Conservation (phyloP, 2,797 vertebrate genomes). For the Poecilia wingei region DNA sequence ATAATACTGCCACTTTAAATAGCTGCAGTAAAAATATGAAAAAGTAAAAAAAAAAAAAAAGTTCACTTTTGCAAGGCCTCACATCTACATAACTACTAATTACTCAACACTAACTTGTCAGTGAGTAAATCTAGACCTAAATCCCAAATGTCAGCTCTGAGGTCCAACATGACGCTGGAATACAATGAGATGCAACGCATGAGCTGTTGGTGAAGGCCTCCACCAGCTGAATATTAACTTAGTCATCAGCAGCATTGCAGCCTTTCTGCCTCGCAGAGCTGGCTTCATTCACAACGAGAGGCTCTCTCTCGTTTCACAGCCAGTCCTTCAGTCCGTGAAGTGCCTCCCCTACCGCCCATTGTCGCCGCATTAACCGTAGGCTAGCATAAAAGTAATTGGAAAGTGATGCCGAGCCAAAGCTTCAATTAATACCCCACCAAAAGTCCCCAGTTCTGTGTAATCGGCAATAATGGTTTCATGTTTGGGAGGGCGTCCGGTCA, state of each 20-base stretch:
- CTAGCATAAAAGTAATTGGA: constrained; percentile 88
- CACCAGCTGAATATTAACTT: constrained; percentile 39
- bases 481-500: constrained; percentile 81
- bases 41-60: not conserved
- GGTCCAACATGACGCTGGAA: constrained; percentile 1
- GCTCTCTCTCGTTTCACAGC: constrained; percentile 62
- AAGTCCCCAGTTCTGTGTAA: constrained; percentile 81
- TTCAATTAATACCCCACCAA: constrained; percentile 84
- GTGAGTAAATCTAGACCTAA: constrained; percentile 1
- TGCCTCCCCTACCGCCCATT: constrained; percentile 73
- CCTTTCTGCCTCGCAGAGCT: constrained; percentile 49
- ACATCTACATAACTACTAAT: not conserved
- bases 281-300: constrained; percentile 52
- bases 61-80: not conserved
- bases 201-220: constrained; percentile 38
- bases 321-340: constrained; percentile 61
- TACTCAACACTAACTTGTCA: not conserved
- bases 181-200: constrained; percentile 13
- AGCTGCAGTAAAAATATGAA: not conserved
- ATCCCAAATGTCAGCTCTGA: not conserved
- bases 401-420: constrained; percentile 81
- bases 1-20: not conserved
- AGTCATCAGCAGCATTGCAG: constrained; percentile 35
- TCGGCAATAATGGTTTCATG: constrained; percentile 84
- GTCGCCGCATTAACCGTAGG: constrained; percentile 84